Evolutionary conservation across 2,888 invertebrate genomes (phyloP), one percentile per base, ranked within the genome.

Genomic region (Chalcis sispes): DNA sequence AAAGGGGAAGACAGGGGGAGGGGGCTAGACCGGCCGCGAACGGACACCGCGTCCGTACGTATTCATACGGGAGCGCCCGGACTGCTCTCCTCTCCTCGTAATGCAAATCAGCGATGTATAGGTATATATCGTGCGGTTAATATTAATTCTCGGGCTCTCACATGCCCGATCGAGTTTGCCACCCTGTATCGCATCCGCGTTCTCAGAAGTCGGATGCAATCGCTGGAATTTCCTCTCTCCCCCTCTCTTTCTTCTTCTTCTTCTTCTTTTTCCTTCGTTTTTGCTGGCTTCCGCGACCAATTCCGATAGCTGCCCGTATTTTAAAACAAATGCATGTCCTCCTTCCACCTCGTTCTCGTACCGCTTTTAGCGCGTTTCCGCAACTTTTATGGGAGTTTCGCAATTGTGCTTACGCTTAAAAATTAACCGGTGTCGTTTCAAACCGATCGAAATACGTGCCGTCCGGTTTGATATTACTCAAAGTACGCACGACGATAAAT

Each of bases 71-170:
- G 82, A 81, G 81, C 80, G 77, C 75, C 15, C 65, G n/a, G n/a
- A n/a, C n/a, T n/a, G n/a, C n/a, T n/a, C n/a, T n/a, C n/a, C n/a
- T 46, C 58, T 80, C 80, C 81, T 81, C 79, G 81, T 83, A 83
- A 85, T 85, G 83, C 85, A 83, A 86, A 85, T 85, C 84, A 83
- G 79, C 80, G 80, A 80, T 36, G 56, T 67, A 54, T 66, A 29
- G 74, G 79, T 79, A 72, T 78, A 79, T 61, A n/a, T n/a, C n/a
- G 54, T 62, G 82, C 82, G 83, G 82, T 83, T 84, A 83, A 84
- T 83, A 84, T 84, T 83, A 82, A 85, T 85, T 84, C 82, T 81
- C 81, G 77, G 78, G 77, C 79, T 79, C 79, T 79, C 77, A 73
- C 77, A 79, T 80, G 81, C 78, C 82, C 81, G 83, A 83, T 83